These are phyloP conservation scores for Ylistrum balloti DNA, from an alignment of 1,140 invertebrate genomes.

Conservation along the genomic window DNA sequence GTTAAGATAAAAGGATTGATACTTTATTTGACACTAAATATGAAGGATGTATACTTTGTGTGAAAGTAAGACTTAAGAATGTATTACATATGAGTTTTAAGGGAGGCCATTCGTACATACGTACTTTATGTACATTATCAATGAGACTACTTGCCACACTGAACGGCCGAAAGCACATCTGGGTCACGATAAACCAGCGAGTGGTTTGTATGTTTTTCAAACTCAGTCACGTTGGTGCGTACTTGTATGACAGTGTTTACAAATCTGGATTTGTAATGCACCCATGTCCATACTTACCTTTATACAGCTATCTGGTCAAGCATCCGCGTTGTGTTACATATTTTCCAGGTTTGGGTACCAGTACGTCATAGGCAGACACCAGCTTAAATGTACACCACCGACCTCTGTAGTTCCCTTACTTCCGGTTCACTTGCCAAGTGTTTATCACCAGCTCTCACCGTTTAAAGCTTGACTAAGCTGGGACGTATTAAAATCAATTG, in stretches of 20 bases:
- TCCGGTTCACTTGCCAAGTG: not conserved
- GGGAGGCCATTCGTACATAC: not conserved
- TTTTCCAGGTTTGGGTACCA: not conserved
- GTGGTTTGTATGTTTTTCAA: not conserved
- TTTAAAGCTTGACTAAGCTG: conserved; percentile 4
- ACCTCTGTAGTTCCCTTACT: not conserved
- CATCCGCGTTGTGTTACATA: not conserved
- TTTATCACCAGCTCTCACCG: not conserved
- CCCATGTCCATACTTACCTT: not conserved
- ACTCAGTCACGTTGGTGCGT: not conserved
- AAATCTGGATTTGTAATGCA: not conserved
- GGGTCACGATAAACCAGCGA: not conserved
- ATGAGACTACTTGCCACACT: not conserved
- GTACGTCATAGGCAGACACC: not conserved
- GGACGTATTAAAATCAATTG: conserved; percentile 16
- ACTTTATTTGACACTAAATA: too few species aligned
- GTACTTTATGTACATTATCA: not conserved
- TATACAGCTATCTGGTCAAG: not conserved
- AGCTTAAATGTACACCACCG: not conserved
- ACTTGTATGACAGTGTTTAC: not conserved
- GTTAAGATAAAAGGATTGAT: too few species aligned
- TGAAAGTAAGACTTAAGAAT: too few species aligned
- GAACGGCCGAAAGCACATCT: not conserved
- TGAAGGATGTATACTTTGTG: too few species aligned
- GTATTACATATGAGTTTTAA: too few species aligned